These are phyloP conservation scores for Eucriotettix oculatus DNA, from an alignment of 2,888 invertebrate species.

Conservation along the genomic window DNA sequence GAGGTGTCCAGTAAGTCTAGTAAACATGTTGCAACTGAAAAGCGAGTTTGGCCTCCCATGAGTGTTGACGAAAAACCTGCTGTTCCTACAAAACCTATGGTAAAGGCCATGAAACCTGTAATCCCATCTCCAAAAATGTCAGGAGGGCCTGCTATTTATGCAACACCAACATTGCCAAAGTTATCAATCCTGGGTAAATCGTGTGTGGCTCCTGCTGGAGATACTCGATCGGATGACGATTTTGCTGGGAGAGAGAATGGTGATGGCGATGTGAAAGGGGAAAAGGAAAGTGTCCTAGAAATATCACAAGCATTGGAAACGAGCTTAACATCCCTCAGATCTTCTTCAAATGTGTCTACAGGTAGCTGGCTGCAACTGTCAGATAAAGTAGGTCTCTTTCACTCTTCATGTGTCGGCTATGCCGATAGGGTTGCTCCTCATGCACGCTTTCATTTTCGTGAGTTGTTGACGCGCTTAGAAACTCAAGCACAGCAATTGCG, in stretches of 20 bases:
- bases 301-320: conserved; percentile 46
- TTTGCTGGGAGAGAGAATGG: neutral
- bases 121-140: conserved; percentile 14
- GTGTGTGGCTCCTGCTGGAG: neutral
- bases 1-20: conserved; percentile 17
- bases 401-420: conserved; percentile 66
- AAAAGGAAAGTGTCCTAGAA: conserved; percentile 39
- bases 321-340: conserved; percentile 38
- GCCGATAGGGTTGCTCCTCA: conserved; percentile 74
- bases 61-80: conserved; percentile 41
- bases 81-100: conserved; percentile 50
- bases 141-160: conserved; percentile 50
- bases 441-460: conserved; percentile 73
- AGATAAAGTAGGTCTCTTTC: conserved; percentile 62
- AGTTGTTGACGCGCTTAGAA: conserved; percentile 52
- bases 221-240: conserved; percentile 1
- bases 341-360: conserved; percentile 34
- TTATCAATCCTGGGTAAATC: neutral
- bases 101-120: conserved; percentile 41
- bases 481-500: conserved; percentile 48
- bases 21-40: conserved; percentile 22
- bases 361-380: conserved; percentile 65
- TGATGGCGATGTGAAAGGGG: conserved; percentile 12
- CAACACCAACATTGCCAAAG: conserved; percentile 41
- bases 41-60: conserved; percentile 35